Conservation (phyloP, 2,797 vertebrate species). For the Brachymystax lenok region DNA sequence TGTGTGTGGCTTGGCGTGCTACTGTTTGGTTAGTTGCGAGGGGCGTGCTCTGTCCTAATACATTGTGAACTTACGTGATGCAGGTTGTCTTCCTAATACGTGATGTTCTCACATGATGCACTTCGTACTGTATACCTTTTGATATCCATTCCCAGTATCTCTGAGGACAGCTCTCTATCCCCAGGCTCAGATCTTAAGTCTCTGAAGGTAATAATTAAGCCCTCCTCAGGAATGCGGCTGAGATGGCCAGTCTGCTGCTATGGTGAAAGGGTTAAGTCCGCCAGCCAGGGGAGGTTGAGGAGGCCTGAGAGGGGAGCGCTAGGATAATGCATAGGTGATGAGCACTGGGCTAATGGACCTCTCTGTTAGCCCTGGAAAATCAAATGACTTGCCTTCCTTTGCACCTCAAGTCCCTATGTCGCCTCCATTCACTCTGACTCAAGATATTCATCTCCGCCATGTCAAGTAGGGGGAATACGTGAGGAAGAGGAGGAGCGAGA, state of each 20-base stretch:
- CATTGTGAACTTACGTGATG: no score
- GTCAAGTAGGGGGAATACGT: conserved; percentile 45
- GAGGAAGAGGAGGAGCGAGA: conserved; percentile 23
- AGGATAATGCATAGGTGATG: background rate
- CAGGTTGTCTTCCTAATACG: no score
- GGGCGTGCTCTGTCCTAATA: no score
- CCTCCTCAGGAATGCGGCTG: no score
- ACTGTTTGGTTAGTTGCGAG: no score
- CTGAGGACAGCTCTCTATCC: no score
- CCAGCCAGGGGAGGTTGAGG: background rate
- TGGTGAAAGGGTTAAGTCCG: background rate
- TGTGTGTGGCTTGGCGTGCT: background rate
- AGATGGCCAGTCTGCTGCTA: background rate
- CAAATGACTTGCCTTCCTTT: background rate
- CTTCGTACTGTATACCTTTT: no score
- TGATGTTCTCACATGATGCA: no score
- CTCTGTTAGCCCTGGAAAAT: background rate
- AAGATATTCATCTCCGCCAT: conserved; percentile 70
- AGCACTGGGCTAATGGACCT: background rate
- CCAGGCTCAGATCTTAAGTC: no score
- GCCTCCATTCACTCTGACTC: background rate
- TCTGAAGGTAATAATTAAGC: no score
- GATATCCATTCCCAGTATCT: no score
- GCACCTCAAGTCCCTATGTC: background rate
- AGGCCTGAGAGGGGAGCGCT: background rate